Evolutionary conservation across 2,888 invertebrate genomes (phyloP).

Genomic region (Nematopogon swammerdamellus): DNA sequence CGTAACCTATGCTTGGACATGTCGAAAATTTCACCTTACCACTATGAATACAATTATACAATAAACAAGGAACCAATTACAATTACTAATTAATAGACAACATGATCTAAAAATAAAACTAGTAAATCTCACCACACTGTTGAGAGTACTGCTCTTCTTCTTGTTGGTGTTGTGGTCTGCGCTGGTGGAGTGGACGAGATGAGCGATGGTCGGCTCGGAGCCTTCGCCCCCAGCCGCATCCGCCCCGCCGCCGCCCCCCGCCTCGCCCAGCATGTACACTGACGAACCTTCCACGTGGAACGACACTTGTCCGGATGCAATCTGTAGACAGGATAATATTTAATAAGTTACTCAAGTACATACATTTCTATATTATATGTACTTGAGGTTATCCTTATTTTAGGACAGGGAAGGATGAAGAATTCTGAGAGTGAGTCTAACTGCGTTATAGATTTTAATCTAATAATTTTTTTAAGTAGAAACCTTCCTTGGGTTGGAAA

Average conservation of each 20-base stretch:
- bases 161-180: constrained; percentile 41
- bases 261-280: constrained; percentile 63
- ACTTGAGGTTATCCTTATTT: too few species aligned
- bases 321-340: constrained; percentile 30
- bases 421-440: too few species aligned
- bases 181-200: constrained; percentile 40
- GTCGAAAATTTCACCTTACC: too few species aligned
- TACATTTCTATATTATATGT: constrained; percentile 1
- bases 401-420: too few species aligned
- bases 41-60: too few species aligned
- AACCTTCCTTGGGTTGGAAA: too few species aligned
- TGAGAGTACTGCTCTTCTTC: constrained; percentile 31
- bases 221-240: constrained; percentile 56
- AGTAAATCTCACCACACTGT: constrained; percentile 31
- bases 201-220: constrained; percentile 50
- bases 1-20: too few species aligned
- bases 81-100: constrained; percentile 55
- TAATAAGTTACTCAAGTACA: background rate
- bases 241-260: constrained; percentile 52
- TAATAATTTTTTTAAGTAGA: too few species aligned
- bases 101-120: constrained; percentile 49
- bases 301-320: constrained; percentile 70
- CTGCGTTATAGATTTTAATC: too few species aligned
- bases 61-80: too few species aligned
- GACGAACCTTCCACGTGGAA: constrained; percentile 65